Evolutionary conservation across 1,140 invertebrate genomes (phyloP).

Genomic region (Drosophila parabipectinata): DNA sequence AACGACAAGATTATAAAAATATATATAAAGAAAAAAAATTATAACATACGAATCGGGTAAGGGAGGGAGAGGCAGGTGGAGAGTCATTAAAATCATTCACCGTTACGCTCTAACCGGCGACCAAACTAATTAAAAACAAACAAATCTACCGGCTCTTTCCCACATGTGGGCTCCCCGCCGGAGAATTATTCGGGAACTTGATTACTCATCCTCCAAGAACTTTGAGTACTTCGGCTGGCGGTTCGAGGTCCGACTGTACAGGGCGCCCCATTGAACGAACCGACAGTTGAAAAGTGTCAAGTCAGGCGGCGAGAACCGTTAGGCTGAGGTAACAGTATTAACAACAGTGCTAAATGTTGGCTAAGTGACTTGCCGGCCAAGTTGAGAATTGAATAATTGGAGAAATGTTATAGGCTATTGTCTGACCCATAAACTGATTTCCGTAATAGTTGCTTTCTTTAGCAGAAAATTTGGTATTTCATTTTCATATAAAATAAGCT

Average conservation of each 20-base stretch:
- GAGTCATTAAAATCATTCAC: conserved; percentile 66
- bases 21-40: not conserved
- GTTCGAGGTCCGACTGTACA: conserved; percentile 21
- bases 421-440: not conserved
- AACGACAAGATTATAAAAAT: conserved; percentile 17
- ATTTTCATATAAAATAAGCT: not conserved
- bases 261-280: conserved; percentile 24
- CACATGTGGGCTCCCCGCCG: conserved; percentile 11
- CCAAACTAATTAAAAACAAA: conserved; percentile 75
- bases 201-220: conserved; percentile 36
- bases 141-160: conserved; percentile 53
- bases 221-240: conserved; percentile 8
- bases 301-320: conserved; percentile 59
- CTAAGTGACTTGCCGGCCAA: conserved; percentile 11
- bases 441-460: not conserved
- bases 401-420: conserved; percentile 10
- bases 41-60: conserved; percentile 8
- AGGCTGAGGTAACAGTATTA: conserved; percentile 64
- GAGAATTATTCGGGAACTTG: conserved; percentile 51
- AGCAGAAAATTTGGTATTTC: too few relatives aligned
- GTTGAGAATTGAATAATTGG: not conserved
- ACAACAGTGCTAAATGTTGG: conserved; percentile 55
- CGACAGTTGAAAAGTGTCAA: conserved; percentile 44
- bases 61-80: not conserved
- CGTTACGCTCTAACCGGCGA: conserved; percentile 60